Evolutionary conservation across 2,888 invertebrate genomes (phyloP).

Genomic region (Ellobium chinense): DNA sequence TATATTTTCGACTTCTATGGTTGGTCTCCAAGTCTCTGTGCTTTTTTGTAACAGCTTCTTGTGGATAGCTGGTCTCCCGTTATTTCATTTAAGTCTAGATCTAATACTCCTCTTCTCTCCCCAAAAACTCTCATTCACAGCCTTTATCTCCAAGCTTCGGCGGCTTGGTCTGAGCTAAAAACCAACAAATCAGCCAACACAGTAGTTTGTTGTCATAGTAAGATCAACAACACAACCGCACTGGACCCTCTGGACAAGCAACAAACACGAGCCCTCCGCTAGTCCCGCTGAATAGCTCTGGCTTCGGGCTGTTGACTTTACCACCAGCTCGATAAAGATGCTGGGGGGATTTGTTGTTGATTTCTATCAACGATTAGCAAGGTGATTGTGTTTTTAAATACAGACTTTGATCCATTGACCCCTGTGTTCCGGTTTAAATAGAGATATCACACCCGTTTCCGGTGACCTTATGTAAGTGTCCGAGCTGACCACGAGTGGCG

Average conservation of each 20-base stretch:
- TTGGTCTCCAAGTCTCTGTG: too few species aligned
- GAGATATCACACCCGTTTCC: neutral
- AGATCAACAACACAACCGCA: neutral
- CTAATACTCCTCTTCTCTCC: too few species aligned
- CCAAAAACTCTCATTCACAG: too few species aligned
- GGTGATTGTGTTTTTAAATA: slow-evolving; percentile 6
- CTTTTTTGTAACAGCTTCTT: too few species aligned
- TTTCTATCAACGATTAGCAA: neutral
- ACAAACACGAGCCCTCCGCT: neutral
- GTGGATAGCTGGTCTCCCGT: too few species aligned
- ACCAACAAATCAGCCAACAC: neutral
- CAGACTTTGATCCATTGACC: neutral
- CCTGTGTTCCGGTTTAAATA: neutral
- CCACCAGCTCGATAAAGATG: neutral
- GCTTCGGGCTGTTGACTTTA: neutral
- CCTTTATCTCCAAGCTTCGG: too few species aligned
- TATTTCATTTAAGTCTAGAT: too few species aligned
- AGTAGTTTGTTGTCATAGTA: slow-evolving; percentile 2
- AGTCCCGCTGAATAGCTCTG: neutral
- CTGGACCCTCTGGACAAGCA: neutral
- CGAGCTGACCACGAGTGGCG: too few species aligned
- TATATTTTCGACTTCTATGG: too few species aligned
- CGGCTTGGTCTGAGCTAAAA: too few species aligned
- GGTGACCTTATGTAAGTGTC: too few species aligned
- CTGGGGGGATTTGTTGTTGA: neutral